phyloP scores from a whole-genome alignment of 2,797 vertebrate species.

The Lacerta agilis region DNA sequence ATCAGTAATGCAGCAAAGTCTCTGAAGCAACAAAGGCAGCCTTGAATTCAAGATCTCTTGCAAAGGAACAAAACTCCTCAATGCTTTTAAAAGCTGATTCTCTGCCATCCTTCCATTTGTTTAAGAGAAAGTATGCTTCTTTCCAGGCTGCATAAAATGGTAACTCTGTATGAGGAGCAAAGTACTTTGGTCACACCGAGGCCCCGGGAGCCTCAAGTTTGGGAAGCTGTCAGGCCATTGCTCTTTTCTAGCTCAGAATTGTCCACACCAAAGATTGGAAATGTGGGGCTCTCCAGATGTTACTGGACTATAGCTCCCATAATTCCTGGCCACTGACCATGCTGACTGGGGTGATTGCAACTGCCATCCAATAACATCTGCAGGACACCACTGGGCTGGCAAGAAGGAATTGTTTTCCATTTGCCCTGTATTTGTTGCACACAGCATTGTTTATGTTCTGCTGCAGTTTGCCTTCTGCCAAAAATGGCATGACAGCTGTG shows the following conservation, averaged over 20 bases:
- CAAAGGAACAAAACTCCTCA: background rate
- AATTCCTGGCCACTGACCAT: background rate
- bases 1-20: slow-evolving; percentile 38
- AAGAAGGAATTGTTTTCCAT: no score
- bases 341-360: background rate
- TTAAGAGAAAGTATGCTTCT: slow-evolving; percentile 13
- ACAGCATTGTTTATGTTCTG: no score
- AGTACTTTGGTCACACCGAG: background rate
- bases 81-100: slow-evolving; percentile 26
- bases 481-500: no score
- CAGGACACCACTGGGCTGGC: background rate
- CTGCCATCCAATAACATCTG: background rate
- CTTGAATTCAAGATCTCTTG: slow-evolving; percentile 59
- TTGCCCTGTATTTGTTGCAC: no score
- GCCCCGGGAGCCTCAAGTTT: background rate
- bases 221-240: no score
- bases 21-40: slow-evolving; percentile 43
- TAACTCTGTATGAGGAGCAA: background rate
- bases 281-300: background rate
- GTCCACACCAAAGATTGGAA: background rate
- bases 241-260: background rate
- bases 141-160: slow-evolving; percentile 15
- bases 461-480: no score
- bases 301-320: background rate
- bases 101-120: slow-evolving; percentile 13